Conservation (phyloP, 2,797 vertebrate genomes). For the Oryzias sinensis region DNA sequence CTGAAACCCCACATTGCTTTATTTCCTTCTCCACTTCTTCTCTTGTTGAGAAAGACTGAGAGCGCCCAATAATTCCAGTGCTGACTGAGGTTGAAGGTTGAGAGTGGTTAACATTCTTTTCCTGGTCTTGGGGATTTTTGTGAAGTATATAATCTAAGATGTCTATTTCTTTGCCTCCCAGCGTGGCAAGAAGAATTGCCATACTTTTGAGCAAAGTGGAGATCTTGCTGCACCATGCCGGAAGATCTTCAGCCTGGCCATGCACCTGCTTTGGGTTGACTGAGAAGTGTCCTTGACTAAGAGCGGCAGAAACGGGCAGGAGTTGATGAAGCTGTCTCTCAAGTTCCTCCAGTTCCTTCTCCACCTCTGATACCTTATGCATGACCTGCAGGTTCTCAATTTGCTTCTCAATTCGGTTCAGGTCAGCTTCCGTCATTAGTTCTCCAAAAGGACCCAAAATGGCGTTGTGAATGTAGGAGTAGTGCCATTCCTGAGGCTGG, state of each 20-base stretch:
- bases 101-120: constrained; percentile 46
- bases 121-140: constrained; percentile 66
- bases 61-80: constrained; percentile 79
- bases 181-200: constrained; percentile 83
- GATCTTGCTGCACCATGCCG: constrained; percentile 86
- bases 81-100: constrained; percentile 37
- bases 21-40: constrained; percentile 90
- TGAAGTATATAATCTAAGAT: constrained; percentile 81
- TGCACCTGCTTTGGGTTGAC: constrained; percentile 86
- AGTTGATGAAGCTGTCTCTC: constrained; percentile 87
- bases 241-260: constrained; percentile 84
- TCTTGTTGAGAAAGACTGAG: constrained; percentile 88
- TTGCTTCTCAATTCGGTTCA: constrained; percentile 90
- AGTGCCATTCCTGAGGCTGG: constrained; percentile 85
- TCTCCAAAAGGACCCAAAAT: constrained; percentile 90
- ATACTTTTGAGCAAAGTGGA: constrained; percentile 84
- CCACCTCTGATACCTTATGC: constrained; percentile 87
- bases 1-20: constrained; percentile 90
- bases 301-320: constrained; percentile 79
- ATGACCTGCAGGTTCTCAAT: constrained; percentile 95
- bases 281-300: constrained; percentile 80
- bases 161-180: constrained; percentile 81
- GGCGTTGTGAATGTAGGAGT: constrained; percentile 83
- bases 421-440: constrained; percentile 90
- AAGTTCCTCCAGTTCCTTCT: constrained; percentile 82